Percentiles rank a stretch among this genome's conserved stretches.
Evolutionary conservation across 2,113 vertebrate genomes (phyloP).

Genomic region (Turdus rufiventris): DNA sequence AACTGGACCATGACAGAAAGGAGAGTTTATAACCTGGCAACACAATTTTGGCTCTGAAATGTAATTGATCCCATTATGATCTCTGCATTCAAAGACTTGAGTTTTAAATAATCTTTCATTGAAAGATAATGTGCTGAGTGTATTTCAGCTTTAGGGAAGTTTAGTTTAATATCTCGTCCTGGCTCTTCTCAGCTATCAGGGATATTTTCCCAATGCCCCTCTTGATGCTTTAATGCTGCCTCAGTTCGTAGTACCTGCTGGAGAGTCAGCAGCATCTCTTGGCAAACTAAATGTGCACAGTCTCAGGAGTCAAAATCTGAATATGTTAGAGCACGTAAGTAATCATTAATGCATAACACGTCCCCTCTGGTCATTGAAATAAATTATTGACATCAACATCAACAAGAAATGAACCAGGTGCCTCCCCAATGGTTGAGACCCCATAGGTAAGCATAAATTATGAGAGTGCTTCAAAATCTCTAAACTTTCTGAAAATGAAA

Average conservation of each 20-base stretch:
- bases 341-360: background rate
- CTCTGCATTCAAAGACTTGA: background rate
- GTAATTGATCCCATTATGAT: background rate
- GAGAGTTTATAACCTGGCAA: background rate
- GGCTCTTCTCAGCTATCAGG: background rate
- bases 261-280: background rate
- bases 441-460: background rate
- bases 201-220: background rate
- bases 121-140: background rate
- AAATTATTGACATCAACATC: background rate
- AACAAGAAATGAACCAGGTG: background rate
- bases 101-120: background rate
- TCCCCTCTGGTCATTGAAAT: slow-evolving; percentile 29
- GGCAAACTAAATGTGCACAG: background rate
- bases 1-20: background rate
- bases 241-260: background rate
- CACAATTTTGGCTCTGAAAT: background rate
- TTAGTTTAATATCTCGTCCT: background rate
- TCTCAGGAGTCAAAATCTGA: slow-evolving; percentile 34
- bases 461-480: background rate
- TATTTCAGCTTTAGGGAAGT: background rate
- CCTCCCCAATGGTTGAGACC: background rate
- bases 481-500: background rate
- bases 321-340: background rate
- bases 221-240: background rate